Evolutionary conservation across 2,797 vertebrate species (phyloP).

Genomic region (Sebastes oblongus): DNA sequence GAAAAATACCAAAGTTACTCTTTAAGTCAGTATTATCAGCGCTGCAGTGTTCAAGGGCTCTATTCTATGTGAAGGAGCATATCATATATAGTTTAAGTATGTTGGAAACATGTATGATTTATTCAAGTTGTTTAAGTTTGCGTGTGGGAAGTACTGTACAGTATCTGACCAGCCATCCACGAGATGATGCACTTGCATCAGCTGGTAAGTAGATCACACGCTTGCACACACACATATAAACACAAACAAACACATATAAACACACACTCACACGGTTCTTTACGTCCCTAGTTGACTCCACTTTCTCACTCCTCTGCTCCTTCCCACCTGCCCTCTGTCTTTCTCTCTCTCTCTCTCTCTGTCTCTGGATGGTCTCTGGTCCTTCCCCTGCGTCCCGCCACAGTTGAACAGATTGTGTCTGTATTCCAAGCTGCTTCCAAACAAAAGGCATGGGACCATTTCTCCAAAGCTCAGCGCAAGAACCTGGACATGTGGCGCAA

Average conservation of each 20-base stretch:
- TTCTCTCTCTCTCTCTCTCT: slow-evolving; percentile 58
- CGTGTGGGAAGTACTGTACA: slow-evolving; percentile 20
- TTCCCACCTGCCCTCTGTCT: slow-evolving; percentile 84
- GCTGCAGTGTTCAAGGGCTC: neutral
- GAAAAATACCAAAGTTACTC: too few species aligned
- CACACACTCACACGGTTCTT: slow-evolving; percentile 58
- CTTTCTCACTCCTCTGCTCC: slow-evolving; percentile 92
- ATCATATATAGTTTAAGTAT: slow-evolving; percentile 3
- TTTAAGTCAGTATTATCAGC: neutral
- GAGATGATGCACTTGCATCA: slow-evolving; percentile 58
- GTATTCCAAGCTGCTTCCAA: slow-evolving; percentile 99
- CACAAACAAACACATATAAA: slow-evolving; percentile 11
- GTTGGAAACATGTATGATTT: slow-evolving; percentile 4
- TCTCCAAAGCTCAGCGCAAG: slow-evolving; percentile 99
- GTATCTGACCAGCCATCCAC: slow-evolving; percentile 11
- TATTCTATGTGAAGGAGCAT: neutral
- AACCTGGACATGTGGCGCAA: slow-evolving; percentile 99
- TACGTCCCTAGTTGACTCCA: slow-evolving; percentile 87
- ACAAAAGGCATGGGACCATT: slow-evolving; percentile 99
- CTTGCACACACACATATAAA: slow-evolving; percentile 7
- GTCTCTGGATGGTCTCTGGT: slow-evolving; percentile 79
- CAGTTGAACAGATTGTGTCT: slow-evolving; percentile 99
- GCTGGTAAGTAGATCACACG: slow-evolving; percentile 66
- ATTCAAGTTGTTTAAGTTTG: slow-evolving; percentile 13
- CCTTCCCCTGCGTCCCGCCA: slow-evolving; percentile 77